phyloP scores from a whole-genome alignment of 1,140 invertebrate species.

The Temnothorax longispinosus region DNA sequence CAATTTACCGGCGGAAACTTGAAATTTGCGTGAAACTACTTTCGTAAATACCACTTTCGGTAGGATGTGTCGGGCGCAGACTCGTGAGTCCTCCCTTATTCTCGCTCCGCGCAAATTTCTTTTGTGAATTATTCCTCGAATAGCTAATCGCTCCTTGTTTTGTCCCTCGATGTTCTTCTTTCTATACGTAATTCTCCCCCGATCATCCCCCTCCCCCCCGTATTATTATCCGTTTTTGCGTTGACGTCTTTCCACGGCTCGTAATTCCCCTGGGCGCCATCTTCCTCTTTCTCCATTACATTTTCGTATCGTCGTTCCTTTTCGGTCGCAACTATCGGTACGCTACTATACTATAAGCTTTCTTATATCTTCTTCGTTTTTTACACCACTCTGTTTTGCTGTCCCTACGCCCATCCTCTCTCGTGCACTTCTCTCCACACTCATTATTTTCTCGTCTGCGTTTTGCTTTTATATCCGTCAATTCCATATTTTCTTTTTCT shows the following conservation, averaged over 20 bases:
- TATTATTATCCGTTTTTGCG: conserved; percentile 42
- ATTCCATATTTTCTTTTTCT: conserved; percentile 52
- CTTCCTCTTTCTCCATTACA: conserved; percentile 30
- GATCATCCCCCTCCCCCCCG: not conserved
- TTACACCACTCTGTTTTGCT: conserved; percentile 31
- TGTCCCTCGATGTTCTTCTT: not conserved
- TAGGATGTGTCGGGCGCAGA: not conserved
- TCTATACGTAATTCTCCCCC: not conserved
- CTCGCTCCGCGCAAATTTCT: not conserved
- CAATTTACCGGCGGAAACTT: conserved; percentile 76
- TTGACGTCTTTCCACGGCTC: not conserved
- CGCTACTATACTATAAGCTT: conserved; percentile 29
- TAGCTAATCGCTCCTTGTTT: not conserved
- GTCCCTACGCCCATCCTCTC: conserved; percentile 43
- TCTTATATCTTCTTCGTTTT: conserved; percentile 29
- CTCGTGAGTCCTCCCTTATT: not conserved
- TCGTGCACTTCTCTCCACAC: conserved; percentile 44
- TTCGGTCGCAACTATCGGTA: not conserved
- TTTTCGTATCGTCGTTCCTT: not conserved
- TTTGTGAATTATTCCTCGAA: not conserved
- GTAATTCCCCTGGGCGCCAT: conserved; percentile 12
- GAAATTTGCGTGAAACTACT: conserved; percentile 76
- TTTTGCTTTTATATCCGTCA: conserved; percentile 47
- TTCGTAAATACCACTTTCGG: conserved; percentile 67
- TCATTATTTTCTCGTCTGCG: conserved; percentile 45